Evolutionary conservation across 2,888 invertebrate species (phyloP).

Genomic region (Chromoteleia sp.): DNA sequence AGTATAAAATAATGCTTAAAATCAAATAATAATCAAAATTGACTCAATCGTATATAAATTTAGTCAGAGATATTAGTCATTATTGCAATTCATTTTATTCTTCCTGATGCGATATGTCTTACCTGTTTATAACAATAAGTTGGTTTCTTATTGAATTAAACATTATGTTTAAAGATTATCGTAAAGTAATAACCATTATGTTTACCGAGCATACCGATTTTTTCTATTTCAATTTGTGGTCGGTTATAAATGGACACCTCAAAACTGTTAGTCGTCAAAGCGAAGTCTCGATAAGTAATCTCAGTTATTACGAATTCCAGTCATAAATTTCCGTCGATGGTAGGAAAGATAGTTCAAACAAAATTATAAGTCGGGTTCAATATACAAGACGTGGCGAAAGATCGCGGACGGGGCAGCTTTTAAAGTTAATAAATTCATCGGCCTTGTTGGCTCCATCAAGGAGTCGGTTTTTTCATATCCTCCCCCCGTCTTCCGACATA

Average conservation of each 20-base stretch:
- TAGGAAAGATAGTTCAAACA: conserved; percentile 78
- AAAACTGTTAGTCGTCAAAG: conserved; percentile 9
- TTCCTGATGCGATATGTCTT: too few species aligned
- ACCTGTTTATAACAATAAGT: too few species aligned
- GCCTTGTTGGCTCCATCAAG: conserved; percentile 68
- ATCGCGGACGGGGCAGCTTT: conserved; percentile 77
- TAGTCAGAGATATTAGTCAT: too few species aligned
- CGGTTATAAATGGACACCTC: conserved; percentile 11
- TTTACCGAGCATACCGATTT: too few species aligned
- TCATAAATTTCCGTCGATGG: conserved; percentile 77
- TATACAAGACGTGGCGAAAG: conserved; percentile 50
- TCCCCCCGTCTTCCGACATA: conserved; percentile 52
- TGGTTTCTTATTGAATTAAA: too few species aligned
- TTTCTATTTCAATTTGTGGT: neutral
- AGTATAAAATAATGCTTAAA: too few species aligned
- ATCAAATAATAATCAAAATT: too few species aligned
- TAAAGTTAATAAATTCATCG: conserved; percentile 82
- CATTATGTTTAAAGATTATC: too few species aligned
- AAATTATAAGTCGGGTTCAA: conserved; percentile 78
- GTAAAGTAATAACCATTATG: too few species aligned
- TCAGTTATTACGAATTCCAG: conserved; percentile 78
- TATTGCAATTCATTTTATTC: too few species aligned
- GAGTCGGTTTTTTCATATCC: conserved; percentile 61
- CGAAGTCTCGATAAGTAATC: conserved; percentile 14
- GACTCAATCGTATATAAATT: too few species aligned